These are phyloP conservation scores for Rhynchotus rufescens DNA, from an alignment of 2,797 vertebrate species.

Conservation along the genomic window DNA sequence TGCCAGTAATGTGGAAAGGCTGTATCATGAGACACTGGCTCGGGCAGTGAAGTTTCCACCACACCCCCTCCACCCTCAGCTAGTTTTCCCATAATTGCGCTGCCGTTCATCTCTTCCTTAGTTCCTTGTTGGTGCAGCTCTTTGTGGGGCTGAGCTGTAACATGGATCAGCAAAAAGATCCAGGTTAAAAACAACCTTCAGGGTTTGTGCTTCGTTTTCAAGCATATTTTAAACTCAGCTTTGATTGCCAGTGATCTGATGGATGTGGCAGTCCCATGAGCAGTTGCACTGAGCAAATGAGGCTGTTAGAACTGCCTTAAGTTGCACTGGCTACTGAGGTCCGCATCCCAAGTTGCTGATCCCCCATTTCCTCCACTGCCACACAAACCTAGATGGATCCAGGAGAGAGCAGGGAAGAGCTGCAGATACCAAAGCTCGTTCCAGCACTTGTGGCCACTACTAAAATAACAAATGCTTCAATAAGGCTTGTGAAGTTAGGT, in stretches of 20 bases:
- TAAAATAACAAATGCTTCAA: neutral
- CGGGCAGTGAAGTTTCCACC: neutral
- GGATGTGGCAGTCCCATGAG: neutral
- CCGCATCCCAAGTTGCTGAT: accelerated
- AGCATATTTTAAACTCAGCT: neutral
- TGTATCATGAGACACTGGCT: neutral
- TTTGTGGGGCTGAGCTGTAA: neutral
- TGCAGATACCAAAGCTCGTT: accelerated
- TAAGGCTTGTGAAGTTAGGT: neutral
- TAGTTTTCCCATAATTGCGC: neutral
- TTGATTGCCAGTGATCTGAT: neutral
- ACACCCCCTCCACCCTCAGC: neutral
- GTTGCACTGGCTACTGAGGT: neutral
- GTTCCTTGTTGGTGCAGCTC: neutral
- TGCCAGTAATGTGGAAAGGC: neutral
- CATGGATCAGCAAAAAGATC: neutral
- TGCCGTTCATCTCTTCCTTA: neutral
- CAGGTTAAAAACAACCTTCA: neutral
- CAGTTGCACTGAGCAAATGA: neutral
- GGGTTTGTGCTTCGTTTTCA: neutral
- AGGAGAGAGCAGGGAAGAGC: neutral
- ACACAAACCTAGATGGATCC: neutral
- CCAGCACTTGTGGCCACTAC: neutral
- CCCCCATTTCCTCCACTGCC: neutral
- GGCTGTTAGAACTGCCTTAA: neutral